Evolutionary conservation across 2,888 invertebrate genomes (phyloP).

Genomic region (Notodonta ziczac): DNA sequence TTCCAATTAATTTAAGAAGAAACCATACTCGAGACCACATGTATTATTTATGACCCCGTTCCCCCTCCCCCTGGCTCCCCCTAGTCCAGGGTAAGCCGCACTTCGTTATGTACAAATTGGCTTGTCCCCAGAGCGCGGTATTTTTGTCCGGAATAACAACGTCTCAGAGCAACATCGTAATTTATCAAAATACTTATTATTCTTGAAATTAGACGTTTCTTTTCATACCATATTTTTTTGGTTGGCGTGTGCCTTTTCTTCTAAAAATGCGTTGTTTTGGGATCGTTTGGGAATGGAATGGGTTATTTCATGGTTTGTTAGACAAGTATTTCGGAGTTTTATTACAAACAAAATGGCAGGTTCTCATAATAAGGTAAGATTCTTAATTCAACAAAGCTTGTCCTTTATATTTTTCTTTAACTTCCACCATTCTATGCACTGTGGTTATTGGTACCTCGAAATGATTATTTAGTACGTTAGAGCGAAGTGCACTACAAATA

Average conservation of each 20-base stretch:
- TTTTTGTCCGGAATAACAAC: conserved; percentile 54
- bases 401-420: too few species aligned
- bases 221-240: not conserved
- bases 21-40: conserved; percentile 29
- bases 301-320: conserved; percentile 3
- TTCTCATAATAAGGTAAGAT: too few species aligned
- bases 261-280: not conserved
- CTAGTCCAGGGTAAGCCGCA: conserved; percentile 34
- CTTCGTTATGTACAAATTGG: conserved; percentile 61
- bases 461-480: too few species aligned
- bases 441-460: too few species aligned
- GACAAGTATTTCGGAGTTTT: not conserved
- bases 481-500: too few species aligned
- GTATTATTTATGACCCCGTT: conserved; percentile 35
- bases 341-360: not conserved
- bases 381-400: too few species aligned
- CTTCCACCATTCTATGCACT: too few species aligned
- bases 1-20: conserved; percentile 42
- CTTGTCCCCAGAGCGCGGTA: conserved; percentile 54
- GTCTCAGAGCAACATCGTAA: conserved; percentile 42
- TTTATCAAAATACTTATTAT: conserved; percentile 47
- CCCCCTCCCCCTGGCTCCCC: conserved; percentile 8
- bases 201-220: conserved; percentile 37
- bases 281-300: not conserved
- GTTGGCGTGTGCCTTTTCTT: not conserved